Evolutionary conservation across 2,113 vertebrate species (phyloP).

Genomic region (Thryonomys swinderianus): DNA sequence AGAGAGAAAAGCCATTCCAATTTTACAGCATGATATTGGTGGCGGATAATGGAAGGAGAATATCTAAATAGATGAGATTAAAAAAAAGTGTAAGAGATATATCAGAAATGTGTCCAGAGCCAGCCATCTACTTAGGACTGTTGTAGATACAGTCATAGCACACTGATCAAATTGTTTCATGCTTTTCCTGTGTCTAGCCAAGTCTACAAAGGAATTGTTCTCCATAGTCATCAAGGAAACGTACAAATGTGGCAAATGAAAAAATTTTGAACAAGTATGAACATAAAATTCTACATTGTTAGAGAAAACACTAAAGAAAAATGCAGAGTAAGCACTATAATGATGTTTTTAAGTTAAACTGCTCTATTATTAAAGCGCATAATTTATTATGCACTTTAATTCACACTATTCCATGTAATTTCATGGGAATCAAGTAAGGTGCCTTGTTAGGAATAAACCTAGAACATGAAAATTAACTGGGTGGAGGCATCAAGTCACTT

Average conservation of each 20-base stretch:
- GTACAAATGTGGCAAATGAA: background rate
- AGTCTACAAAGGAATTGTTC: background rate
- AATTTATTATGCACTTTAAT: background rate
- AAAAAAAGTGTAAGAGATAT: background rate
- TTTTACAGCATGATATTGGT: background rate
- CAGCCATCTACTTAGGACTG: background rate
- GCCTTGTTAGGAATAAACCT: background rate
- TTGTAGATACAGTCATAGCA: background rate
- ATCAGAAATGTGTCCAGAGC: background rate
- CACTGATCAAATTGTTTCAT: background rate
- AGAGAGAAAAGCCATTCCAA: background rate
- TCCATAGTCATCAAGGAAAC: background rate
- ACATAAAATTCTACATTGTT: background rate
- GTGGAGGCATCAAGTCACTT: background rate
- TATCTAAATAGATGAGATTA: background rate
- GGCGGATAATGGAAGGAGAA: background rate
- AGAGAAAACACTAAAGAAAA: background rate
- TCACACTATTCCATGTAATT: background rate
- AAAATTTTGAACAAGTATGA: background rate
- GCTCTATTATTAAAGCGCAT: background rate
- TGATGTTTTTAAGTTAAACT: background rate
- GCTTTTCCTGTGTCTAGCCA: background rate
- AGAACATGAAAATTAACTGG: background rate
- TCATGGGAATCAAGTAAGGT: background rate
- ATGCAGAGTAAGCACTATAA: background rate